Evolutionary conservation across 2,888 invertebrate genomes (phyloP), one percentile per base, ranked within the genome.

Genomic region (Tetragonula carbonaria): DNA sequence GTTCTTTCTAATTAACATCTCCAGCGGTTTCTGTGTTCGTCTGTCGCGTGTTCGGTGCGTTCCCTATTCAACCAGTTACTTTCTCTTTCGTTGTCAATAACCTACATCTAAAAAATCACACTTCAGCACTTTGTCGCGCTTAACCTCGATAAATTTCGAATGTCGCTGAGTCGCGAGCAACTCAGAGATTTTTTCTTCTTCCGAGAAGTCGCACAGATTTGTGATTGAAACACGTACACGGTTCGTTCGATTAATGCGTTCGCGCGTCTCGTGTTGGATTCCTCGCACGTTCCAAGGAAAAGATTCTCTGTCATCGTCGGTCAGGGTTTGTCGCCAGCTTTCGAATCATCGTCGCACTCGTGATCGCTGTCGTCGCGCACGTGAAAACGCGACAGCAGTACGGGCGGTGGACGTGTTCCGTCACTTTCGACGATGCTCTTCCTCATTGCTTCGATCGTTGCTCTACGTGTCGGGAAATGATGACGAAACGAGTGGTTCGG

Each of bases 41-140:
- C 45, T 45, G 21, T 62, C 8, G 16, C 33, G 18, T 70, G 28
- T 75, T 45, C 23, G 16, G 14, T 18, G 68, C 51, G 70, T 75
- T 79, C 76, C 68, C 23, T 67, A 71, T 80, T 80, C 75, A 33
- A 45, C 38, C 45, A 73, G 67, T 51, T 51, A 76, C 82, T 83
- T 83, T 82, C 88, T 75, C 79, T 82, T 85, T 85, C 86, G 68
- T 74, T 86, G 59, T 45, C 67, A 68, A 62, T 76, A 75, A 83
- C 82, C 82, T 72, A 83, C 82, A 82, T 83, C 55, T 75, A 62
- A 62, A 68, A 72, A 63, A 72, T 83, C 55, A 63, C 62, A 57
- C 71, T 72, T 53, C 38, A 62, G 72, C 67, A 59, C 28, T 81
- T 51, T 57, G 70, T 75, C 62, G 66, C 82, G 66, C 59, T 55